A percentile compares a stretch with the other conserved stretches of the same genome.
phyloP scores from a whole-genome alignment of 2,113 vertebrate species.

The Narcine bancroftii region DNA sequence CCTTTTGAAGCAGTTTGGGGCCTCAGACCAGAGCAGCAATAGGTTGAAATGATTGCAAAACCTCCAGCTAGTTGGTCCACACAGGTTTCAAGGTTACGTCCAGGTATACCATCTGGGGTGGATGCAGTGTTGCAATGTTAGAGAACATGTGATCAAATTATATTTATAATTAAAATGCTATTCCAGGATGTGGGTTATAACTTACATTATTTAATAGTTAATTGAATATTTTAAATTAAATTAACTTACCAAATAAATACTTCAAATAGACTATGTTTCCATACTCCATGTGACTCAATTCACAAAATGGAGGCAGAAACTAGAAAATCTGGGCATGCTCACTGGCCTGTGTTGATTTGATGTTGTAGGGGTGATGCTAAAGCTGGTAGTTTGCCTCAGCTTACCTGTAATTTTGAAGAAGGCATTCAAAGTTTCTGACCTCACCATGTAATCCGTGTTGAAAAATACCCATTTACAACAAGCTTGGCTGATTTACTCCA shows the following conservation, averaged over 20 bases:
- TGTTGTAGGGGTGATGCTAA: background rate
- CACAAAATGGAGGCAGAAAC: background rate
- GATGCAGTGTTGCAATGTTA: no score
- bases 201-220: background rate
- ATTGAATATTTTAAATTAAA: background rate
- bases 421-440: background rate
- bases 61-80: no score
- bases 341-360: background rate
- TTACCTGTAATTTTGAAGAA: background rate
- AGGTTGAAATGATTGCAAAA: no score
- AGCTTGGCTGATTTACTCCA: background rate
- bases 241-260: background rate
- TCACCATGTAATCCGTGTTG: background rate
- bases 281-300: background rate
- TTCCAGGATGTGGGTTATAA: background rate
- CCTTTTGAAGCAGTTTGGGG: no score
- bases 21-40: no score
- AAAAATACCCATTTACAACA: background rate
- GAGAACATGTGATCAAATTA: background rate
- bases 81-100: no score
- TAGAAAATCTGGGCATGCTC: background rate
- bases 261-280: background rate
- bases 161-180: background rate
- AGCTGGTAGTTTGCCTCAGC: background rate
- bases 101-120: no score